A percentile compares a stretch with the other conserved stretches of the same genome.
These are phyloP conservation scores for Aulostomus chinensis DNA, from an alignment of 2,797 vertebrate genomes.

Conservation along the genomic window DNA sequence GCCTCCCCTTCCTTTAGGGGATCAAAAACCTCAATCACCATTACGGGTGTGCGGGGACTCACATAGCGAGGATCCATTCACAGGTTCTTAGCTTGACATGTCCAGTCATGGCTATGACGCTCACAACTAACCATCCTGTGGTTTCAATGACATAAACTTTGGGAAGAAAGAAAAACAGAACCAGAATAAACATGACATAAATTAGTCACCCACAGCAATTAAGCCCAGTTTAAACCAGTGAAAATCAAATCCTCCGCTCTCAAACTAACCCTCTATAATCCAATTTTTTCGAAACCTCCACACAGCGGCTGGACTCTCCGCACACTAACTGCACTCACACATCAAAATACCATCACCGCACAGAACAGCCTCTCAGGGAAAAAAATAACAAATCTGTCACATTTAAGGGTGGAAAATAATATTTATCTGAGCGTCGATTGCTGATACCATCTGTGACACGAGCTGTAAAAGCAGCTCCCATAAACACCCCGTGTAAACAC, in stretches of 20 bases:
- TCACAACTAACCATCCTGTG: too few relatives aligned
- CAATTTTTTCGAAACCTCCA: constrained; percentile 52
- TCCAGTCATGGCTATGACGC: too few relatives aligned
- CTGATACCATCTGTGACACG: constrained; percentile 63
- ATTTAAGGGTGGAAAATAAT: constrained; percentile 74
- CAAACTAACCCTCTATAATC: constrained; percentile 58
- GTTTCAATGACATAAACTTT: constrained; percentile 16
- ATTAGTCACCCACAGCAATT: constrained; percentile 68
- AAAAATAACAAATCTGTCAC: constrained; percentile 66
- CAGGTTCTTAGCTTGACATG: too few relatives aligned
- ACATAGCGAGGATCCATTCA: constrained; percentile 53
- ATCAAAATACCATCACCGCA: constrained; percentile 68
- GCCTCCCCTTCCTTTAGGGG: constrained; percentile 36
- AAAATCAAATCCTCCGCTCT: constrained; percentile 59
- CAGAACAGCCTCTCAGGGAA: constrained; percentile 52
- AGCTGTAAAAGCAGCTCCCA: constrained; percentile 73
- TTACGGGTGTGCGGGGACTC: constrained; percentile 53
- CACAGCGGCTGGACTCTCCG: constrained; percentile 58
- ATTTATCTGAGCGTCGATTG: constrained; percentile 66
- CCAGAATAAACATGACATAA: constrained; percentile 61
- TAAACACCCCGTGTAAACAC: constrained; percentile 76
- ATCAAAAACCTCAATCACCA: constrained; percentile 82
- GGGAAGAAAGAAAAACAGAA: constrained; percentile 18
- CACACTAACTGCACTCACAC: constrained; percentile 42
- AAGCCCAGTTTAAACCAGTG: constrained; percentile 61